phyloP scores from a whole-genome alignment of 2,888 invertebrate genomes.

The Lepidochrysops patricia region DNA sequence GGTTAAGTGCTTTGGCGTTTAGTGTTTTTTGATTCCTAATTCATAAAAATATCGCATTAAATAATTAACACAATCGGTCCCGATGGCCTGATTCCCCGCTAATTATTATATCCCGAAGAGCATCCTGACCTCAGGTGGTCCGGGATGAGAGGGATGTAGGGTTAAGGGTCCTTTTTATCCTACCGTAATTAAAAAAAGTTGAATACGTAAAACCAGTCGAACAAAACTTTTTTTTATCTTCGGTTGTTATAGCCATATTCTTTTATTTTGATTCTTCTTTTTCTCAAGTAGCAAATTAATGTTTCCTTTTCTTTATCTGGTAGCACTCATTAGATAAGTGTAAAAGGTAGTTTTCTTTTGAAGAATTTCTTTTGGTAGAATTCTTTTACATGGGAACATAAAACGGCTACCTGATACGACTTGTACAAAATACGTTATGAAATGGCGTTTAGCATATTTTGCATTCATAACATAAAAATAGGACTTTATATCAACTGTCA shows the following conservation, averaged over 20 bases:
- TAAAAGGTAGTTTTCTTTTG: not conserved
- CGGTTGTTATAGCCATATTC: not conserved
- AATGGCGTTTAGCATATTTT: too few relatives aligned
- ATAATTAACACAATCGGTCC: not conserved
- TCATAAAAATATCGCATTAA: too few relatives aligned
- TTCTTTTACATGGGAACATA: too few relatives aligned
- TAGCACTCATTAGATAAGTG: not conserved
- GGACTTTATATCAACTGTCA: not conserved
- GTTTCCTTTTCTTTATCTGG: conserved; percentile 1
- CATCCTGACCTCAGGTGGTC: conserved; percentile 41
- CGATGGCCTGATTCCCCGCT: not conserved
- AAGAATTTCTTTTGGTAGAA: not conserved
- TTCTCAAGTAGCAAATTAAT: not conserved
- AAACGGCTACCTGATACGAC: too few relatives aligned
- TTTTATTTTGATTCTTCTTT: conserved; percentile 1
- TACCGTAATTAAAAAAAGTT: conserved; percentile 2
- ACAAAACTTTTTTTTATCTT: conserved; percentile 2
- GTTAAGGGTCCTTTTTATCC: conserved; percentile 29
- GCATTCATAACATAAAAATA: too few relatives aligned
- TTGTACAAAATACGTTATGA: too few relatives aligned
- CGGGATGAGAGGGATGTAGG: conserved; percentile 32
- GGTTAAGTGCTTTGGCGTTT: not conserved
- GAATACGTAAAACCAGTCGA: conserved; percentile 6
- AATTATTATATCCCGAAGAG: conserved; percentile 15
- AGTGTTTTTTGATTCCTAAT: too few relatives aligned